These are phyloP conservation scores for Porites cylindrica DNA, from an alignment of 92 coral and sea anemone genomes.

Conservation along the genomic window DNA sequence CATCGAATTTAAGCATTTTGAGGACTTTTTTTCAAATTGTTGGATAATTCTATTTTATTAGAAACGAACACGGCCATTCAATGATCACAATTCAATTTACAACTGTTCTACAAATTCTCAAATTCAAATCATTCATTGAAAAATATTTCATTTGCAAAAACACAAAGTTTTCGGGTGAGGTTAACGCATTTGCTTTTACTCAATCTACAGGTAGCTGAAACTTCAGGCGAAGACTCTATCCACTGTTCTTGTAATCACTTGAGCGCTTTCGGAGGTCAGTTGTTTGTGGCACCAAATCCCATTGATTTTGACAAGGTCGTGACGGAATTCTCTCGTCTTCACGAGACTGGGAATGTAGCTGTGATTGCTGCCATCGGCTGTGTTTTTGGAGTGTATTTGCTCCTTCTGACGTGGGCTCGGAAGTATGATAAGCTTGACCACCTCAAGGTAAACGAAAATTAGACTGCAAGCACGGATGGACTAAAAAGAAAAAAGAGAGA, in stretches of 20 bases:
- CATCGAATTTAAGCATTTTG: too few species aligned
- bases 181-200: too few species aligned
- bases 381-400: conserved; percentile 63
- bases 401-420: conserved; percentile 73
- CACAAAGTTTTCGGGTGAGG: too few species aligned
- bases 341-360: conserved; percentile 78
- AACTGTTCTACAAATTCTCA: too few species aligned
- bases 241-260: conserved; percentile 73
- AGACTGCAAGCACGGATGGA: too few species aligned
- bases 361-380: conserved; percentile 66
- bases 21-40: too few species aligned
- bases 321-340: conserved; percentile 52
- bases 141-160: too few species aligned
- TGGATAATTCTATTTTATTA: too few species aligned
- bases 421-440: conserved; percentile 67
- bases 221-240: conserved; percentile 23
- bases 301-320: conserved; percentile 75
- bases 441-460: conserved; percentile 54
- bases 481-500: too few species aligned
- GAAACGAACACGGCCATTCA: too few species aligned
- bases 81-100: too few species aligned
- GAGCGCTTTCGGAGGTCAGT: conserved; percentile 80
- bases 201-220: conserved; percentile 56
- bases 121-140: too few species aligned
- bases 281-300: conserved; percentile 83